phyloP scores from a whole-genome alignment of 1,140 invertebrate species.

The Coptotermes formosanus region DNA sequence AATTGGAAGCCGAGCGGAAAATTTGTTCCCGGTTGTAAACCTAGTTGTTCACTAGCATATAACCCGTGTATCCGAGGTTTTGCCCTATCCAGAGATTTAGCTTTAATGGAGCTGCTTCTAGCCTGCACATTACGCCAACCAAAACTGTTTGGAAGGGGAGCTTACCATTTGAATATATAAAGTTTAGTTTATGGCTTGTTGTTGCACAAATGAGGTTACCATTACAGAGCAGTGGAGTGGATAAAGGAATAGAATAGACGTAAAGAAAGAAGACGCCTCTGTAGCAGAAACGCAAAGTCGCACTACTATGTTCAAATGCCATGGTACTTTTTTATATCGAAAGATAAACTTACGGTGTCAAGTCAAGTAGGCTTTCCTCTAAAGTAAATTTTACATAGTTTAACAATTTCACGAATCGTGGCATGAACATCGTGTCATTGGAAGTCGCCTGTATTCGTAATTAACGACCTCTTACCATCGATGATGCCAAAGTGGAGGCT shows the following conservation, averaged over 20 bases:
- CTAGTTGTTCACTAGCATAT: slow-evolving; percentile 29
- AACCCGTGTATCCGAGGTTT: slow-evolving; percentile 28
- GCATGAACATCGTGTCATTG: no score
- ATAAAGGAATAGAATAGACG: not conserved
- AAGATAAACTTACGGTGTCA: no score
- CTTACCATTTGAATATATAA: slow-evolving; percentile 20
- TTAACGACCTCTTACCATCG: no score
- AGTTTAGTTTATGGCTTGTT: slow-evolving; percentile 15
- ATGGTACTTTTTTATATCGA: no score
- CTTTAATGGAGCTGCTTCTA: not conserved
- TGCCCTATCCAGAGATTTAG: slow-evolving; percentile 1
- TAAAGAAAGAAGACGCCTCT: not conserved
- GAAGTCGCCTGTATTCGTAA: no score
- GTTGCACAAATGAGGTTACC: slow-evolving; percentile 18
- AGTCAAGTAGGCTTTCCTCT: no score
- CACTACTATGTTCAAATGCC: no score
- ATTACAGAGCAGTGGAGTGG: not conserved
- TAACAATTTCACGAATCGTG: no score
- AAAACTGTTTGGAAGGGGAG: not conserved
- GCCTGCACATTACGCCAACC: not conserved
- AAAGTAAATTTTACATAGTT: no score
- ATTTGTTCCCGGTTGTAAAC: slow-evolving; percentile 32
- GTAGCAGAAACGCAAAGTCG: no score
- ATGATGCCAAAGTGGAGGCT: no score
- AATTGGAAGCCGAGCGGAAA: slow-evolving; percentile 30